These are phyloP conservation scores for Trididemnum miniatum DNA, from an alignment of 23 tunicate species.

Conservation along the genomic window DNA sequence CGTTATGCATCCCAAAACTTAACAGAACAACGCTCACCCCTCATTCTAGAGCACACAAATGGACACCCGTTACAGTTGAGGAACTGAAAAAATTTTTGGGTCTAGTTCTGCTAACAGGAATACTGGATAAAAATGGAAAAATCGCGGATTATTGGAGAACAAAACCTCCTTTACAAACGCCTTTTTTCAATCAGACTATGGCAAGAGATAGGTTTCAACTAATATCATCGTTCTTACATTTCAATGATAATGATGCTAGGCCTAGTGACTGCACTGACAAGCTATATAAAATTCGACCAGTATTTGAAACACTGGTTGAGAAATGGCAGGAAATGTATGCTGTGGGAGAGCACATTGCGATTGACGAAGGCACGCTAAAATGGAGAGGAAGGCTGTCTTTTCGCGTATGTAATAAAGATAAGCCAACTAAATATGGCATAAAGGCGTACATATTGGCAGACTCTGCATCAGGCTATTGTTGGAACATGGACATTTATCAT, in stretches of 20 bases:
- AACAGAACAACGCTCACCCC: neutral
- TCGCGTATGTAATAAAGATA: conserved; percentile 30
- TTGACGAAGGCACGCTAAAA: conserved; percentile 45
- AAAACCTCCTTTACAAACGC: conserved; percentile 12
- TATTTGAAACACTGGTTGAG: neutral
- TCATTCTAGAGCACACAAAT: no score
- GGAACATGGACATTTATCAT: conserved; percentile 27
- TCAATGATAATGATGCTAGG: conserved; percentile 30
- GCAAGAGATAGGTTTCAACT: conserved; percentile 27
- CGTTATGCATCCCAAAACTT: conserved; percentile 17
- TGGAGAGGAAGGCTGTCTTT: conserved; percentile 43
- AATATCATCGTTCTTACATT: conserved; percentile 19
- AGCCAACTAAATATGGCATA: conserved; percentile 48
- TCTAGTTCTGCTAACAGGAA: conserved; percentile 28
- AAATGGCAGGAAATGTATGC: conserved; percentile 33
- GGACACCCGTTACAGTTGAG: no score
- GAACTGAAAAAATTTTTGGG: conserved; percentile 30
- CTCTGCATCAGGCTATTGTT: conserved; percentile 28
- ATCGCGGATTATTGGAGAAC: neutral
- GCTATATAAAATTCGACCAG: conserved; percentile 32
- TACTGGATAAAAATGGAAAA: neutral
- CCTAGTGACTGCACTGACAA: conserved; percentile 22
- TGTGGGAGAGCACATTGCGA: conserved; percentile 44
- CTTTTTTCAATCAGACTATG: conserved; percentile 24
- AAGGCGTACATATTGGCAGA: conserved; percentile 44